Evolutionary conservation across 30 jellyfish, hydroid and myxozoan genomes (phyloP).

Genomic region (Aurelia aurita complex sp. Pacific): DNA sequence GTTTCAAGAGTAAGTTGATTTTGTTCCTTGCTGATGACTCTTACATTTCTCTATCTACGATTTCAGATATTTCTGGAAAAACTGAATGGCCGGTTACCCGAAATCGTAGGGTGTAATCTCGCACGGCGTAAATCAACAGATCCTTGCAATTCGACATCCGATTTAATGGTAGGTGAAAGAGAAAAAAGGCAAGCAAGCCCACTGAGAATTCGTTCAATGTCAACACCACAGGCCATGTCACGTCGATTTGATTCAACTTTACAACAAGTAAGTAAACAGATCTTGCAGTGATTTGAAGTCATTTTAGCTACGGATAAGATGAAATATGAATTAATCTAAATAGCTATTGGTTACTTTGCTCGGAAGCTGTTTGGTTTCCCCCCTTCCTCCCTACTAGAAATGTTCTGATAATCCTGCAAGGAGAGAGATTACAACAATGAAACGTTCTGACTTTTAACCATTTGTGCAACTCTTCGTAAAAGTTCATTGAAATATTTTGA

Average conservation of each 20-base stretch:
- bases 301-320: not conserved
- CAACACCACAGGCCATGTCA: conserved; percentile 47
- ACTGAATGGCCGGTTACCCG: conserved; percentile 76
- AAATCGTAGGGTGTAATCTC: conserved; percentile 34
- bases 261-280: conserved; percentile 32
- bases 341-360: too few species aligned
- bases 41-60: not conserved
- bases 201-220: conserved; percentile 40
- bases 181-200: conserved; percentile 54
- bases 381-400: too few species aligned
- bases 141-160: conserved; percentile 42
- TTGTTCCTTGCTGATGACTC: not conserved
- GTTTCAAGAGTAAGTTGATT: not conserved
- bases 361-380: too few species aligned
- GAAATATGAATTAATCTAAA: too few species aligned
- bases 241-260: conserved; percentile 30
- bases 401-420: too few species aligned
- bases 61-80: conserved; percentile 80
- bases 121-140: conserved; percentile 31
- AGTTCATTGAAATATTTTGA: too few species aligned
- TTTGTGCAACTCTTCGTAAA: too few species aligned
- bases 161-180: conserved; percentile 19
- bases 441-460: too few species aligned
- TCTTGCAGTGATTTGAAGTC: not conserved
- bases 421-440: too few species aligned